Conservation (phyloP, 1,140 invertebrate genomes). For the Sarcophaga peregrina region DNA sequence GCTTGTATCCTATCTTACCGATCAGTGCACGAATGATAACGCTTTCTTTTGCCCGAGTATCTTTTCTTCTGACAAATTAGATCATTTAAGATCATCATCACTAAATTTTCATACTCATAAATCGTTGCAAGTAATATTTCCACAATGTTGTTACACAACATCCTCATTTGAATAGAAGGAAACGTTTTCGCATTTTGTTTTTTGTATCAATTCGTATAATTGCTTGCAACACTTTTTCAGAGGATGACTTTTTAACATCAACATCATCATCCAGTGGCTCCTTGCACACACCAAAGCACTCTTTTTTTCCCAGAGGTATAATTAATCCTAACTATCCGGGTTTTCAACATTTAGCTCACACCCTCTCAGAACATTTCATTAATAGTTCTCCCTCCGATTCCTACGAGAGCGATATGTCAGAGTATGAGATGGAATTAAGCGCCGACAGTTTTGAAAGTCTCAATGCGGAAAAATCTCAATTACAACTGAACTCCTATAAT, state of each 20-base stretch:
- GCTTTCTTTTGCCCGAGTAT: too few species aligned
- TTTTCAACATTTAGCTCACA: constrained; percentile 71
- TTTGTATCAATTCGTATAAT: neutral
- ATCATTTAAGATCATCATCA: too few species aligned
- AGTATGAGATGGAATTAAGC: constrained; percentile 58
- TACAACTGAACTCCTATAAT: constrained; percentile 50
- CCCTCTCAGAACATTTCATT: constrained; percentile 56
- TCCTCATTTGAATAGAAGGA: neutral
- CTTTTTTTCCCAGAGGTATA: constrained; percentile 71
- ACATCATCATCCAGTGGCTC: constrained; percentile 45
- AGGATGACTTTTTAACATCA: constrained; percentile 45
- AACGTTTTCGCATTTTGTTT: neutral
- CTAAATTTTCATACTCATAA: neutral
- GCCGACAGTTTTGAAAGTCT: constrained; percentile 63
- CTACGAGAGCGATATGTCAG: constrained; percentile 68
- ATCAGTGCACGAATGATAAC: too few species aligned
- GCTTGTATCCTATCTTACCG: too few species aligned
- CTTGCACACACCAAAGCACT: constrained; percentile 44
- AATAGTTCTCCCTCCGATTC: constrained; percentile 53
- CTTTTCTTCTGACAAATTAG: too few species aligned
- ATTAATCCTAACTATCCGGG: constrained; percentile 84
- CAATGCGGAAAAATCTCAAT: constrained; percentile 56
- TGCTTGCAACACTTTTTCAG: neutral
- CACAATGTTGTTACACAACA: neutral
- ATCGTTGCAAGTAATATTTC: constrained; percentile 24